Percentiles rank a stretch among this genome's conserved stretches.
Conservation (phyloP, 2,888 invertebrate species). For the Temnothorax unifasciatus region DNA sequence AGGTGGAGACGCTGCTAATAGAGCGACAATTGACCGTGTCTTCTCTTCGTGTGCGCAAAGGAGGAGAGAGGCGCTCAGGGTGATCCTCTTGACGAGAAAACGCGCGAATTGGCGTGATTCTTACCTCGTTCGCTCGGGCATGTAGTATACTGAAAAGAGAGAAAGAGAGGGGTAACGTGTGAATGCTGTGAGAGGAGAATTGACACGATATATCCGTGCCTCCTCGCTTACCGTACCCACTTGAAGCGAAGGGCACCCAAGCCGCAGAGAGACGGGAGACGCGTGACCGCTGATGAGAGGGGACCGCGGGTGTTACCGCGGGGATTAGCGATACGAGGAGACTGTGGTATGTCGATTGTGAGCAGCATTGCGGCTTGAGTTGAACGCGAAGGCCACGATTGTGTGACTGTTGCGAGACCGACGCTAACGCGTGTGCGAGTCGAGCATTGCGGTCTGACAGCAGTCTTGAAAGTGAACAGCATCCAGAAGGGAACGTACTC, state of each 20-base stretch:
- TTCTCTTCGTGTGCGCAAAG: neutral
- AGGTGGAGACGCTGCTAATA: neutral
- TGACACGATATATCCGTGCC: neutral
- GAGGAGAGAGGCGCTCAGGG: neutral
- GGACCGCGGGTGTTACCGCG: conserved; percentile 26
- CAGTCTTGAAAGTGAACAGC: conserved; percentile 12
- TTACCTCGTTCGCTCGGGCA: neutral
- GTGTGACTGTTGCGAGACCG: conserved; percentile 4
- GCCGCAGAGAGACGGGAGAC: conserved; percentile 12
- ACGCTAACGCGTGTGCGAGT: conserved; percentile 24
- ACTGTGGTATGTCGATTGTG: conserved; percentile 54
- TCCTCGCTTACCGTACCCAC: neutral
- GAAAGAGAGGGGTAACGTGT: neutral
- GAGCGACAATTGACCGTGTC: neutral
- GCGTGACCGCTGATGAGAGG: conserved; percentile 18
- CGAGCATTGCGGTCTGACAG: neutral
- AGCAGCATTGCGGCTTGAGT: conserved; percentile 6
- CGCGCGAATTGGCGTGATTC: neutral
- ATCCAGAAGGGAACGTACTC: neutral
- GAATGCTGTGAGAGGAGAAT: conserved; percentile 12
- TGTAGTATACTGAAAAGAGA: neutral
- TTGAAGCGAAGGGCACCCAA: conserved; percentile 16
- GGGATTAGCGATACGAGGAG: conserved; percentile 36
- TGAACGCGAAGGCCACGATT: conserved; percentile 30
- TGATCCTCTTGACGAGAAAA: neutral